phyloP scores from a whole-genome alignment of 2,888 invertebrate species.

The Geophilus truncorum region DNA sequence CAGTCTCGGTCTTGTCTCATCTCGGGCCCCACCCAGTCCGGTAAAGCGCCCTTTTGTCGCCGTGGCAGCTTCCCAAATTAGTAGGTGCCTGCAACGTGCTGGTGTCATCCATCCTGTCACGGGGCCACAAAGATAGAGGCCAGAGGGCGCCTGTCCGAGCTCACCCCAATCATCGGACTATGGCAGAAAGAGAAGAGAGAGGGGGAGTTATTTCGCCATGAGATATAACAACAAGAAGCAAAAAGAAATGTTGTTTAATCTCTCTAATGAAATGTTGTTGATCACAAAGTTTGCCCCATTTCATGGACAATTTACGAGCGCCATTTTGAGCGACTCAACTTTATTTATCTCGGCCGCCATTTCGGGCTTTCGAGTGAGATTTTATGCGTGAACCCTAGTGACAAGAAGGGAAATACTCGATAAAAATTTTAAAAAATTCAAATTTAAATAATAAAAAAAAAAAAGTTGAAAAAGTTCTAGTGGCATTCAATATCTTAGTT shows the following conservation, averaged over 20 bases:
- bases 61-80: slow-evolving; percentile 22
- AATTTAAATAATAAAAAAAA: no score
- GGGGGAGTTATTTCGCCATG: neutral
- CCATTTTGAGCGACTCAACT: neutral
- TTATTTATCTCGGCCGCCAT: no score
- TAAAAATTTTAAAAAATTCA: no score
- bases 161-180: slow-evolving; percentile 7
- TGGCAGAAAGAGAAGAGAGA: neutral
- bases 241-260: neutral
- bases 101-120: slow-evolving; percentile 9
- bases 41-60: neutral
- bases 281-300: neutral
- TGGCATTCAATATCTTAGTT: no score
- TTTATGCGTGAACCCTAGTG: no score
- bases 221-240: slow-evolving; percentile 12
- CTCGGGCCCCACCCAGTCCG: slow-evolving; percentile 18
- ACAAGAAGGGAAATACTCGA: no score
- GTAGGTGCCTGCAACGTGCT: slow-evolving; percentile 14
- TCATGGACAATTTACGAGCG: slow-evolving; percentile 1
- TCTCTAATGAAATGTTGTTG: slow-evolving; percentile 19
- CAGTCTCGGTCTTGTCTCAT: neutral
- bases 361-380: no score
- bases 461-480: no score
- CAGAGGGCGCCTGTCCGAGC: slow-evolving; percentile 12
- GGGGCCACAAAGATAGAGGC: slow-evolving; percentile 13